These are phyloP conservation scores for Dicranocentrus wangi DNA, from an alignment of 2,888 invertebrate genomes.

Conservation along the genomic window DNA sequence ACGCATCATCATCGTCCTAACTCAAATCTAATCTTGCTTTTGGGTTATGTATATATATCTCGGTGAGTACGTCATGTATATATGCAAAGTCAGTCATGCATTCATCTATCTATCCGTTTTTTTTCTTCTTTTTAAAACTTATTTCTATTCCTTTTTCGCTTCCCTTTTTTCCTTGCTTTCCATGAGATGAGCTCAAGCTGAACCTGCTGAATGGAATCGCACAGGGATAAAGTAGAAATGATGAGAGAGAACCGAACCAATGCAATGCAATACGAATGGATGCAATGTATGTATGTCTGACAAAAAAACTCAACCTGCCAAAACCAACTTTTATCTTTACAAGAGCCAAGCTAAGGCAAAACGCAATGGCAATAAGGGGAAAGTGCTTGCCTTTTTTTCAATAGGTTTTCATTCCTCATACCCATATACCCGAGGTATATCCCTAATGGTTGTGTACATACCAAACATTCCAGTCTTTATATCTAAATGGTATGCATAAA, in stretches of 20 bases:
- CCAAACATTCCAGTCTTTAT: conserved; percentile 17
- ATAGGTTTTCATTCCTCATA: too few relatives aligned
- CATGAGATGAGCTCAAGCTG: conserved; percentile 20
- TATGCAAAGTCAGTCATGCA: conserved; percentile 54
- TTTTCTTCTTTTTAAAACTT: conserved; percentile 44
- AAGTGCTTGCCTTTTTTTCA: conserved; percentile 35
- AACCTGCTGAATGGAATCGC: conserved; percentile 13
- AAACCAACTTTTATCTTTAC: conserved; percentile 53
- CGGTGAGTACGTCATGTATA: conserved; percentile 13
- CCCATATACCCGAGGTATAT: background rate
- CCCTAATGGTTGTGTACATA: conserved; percentile 5
- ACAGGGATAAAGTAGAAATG: conserved; percentile 21
- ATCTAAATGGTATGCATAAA: background rate
- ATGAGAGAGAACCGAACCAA: background rate
- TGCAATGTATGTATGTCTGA: background rate
- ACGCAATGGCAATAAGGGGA: conserved; percentile 35
- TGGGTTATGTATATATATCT: background rate
- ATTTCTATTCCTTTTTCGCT: conserved; percentile 51
- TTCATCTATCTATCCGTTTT: conserved; percentile 44
- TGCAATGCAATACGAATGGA: conserved; percentile 12
- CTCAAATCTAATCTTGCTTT: conserved; percentile 7
- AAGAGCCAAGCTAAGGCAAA: conserved; percentile 46
- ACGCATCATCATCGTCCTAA: too few relatives aligned
- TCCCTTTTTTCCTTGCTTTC: conserved; percentile 31
- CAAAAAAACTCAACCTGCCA: conserved; percentile 51